Evolutionary conservation across 1,140 invertebrate species (phyloP).

Genomic region (Ruditapes philippinarum): DNA sequence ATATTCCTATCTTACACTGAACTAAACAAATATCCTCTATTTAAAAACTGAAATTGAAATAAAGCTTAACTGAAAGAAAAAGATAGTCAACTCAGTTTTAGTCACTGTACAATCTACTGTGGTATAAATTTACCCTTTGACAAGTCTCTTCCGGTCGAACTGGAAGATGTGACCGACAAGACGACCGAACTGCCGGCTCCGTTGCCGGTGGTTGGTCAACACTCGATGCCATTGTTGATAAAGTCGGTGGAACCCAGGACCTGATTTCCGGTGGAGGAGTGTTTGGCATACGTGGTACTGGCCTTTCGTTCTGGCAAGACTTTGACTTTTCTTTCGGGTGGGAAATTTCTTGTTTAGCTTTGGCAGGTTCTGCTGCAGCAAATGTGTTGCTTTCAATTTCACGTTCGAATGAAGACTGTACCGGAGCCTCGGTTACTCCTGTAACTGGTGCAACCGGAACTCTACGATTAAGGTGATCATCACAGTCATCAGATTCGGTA

Average conservation of each 20-base stretch:
- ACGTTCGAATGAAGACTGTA: not conserved
- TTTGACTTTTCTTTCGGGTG: not conserved
- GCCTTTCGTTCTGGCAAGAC: not conserved
- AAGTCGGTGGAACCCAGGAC: not conserved
- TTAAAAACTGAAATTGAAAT: no score
- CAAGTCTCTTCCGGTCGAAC: not conserved
- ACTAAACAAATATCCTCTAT: no score
- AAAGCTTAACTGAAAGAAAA: no score
- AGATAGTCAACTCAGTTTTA: no score
- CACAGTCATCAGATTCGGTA: slow-evolving; percentile 90
- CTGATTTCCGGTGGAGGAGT: not conserved
- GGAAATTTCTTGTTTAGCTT: not conserved
- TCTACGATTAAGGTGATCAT: slow-evolving; percentile 65
- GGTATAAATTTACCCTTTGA: not conserved
- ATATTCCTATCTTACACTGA: no score
- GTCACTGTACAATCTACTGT: no score
- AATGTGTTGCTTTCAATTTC: not conserved
- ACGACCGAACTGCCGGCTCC: not conserved
- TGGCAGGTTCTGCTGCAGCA: not conserved
- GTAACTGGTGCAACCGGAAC: not conserved
- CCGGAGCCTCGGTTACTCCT: not conserved
- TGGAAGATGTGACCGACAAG: not conserved
- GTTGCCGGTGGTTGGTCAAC: not conserved
- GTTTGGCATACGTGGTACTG: not conserved
- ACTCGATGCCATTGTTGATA: not conserved